Conservation (phyloP, 2,888 invertebrate species). For the Xestoiulus laeticollis region DNA sequence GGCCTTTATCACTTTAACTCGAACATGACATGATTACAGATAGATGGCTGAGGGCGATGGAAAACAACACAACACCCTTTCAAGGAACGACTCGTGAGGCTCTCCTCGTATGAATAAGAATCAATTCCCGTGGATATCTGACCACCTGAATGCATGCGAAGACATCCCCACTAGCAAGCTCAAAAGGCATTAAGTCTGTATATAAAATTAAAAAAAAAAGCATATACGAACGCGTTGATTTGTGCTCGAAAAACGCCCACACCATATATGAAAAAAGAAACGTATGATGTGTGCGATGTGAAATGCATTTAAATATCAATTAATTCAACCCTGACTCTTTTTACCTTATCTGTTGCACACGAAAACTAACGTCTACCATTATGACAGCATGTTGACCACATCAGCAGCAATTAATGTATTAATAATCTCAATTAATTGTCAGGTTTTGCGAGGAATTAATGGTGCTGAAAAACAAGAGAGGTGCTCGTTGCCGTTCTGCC, state of each 20-base stretch:
- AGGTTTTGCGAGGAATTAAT: background rate
- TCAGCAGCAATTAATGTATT: background rate
- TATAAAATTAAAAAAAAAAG: background rate
- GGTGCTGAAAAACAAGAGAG: background rate
- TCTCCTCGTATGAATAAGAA: slow-evolving; percentile 23
- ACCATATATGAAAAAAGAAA: background rate
- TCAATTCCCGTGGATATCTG: slow-evolving; percentile 22
- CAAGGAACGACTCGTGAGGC: slow-evolving; percentile 11
- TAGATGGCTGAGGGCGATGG: background rate
- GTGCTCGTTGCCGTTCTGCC: background rate
- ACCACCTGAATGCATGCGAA: slow-evolving; percentile 27
- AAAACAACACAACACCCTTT: slow-evolving; percentile 33
- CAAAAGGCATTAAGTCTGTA: background rate
- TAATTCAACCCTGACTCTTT: slow-evolving; percentile 15
- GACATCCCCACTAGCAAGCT: background rate
- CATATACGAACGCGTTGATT: background rate
- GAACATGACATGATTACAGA: slow-evolving; percentile 37
- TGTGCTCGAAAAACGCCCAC: background rate
- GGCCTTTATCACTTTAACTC: slow-evolving; percentile 34
- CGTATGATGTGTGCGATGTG: background rate
- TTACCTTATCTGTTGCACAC: background rate
- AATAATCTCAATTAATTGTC: slow-evolving; percentile 3
- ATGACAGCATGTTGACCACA: background rate
- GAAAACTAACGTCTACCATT: background rate
- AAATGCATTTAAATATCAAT: slow-evolving; percentile 28